phyloP scores from a whole-genome alignment of 2,888 invertebrate genomes.

The Cephus spinipes region DNA sequence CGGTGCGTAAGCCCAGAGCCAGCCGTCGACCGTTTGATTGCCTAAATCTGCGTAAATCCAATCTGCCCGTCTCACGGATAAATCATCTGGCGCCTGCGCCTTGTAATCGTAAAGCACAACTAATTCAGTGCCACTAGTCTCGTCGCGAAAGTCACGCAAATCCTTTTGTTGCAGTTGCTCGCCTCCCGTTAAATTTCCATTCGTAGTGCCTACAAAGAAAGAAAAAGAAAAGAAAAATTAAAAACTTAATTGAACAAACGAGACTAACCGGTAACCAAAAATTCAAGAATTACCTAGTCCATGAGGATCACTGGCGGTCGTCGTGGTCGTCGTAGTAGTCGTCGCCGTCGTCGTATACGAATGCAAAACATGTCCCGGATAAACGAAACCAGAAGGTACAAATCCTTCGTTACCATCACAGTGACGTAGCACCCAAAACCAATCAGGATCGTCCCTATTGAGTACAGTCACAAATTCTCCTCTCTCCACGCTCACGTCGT shows the following conservation, averaged over 20 bases:
- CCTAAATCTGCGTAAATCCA: constrained; percentile 96
- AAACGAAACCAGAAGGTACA: constrained; percentile 94
- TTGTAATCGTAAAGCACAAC: constrained; percentile 97
- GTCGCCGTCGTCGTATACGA: constrained; percentile 60
- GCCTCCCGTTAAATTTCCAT: constrained; percentile 48
- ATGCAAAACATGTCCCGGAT: constrained; percentile 74
- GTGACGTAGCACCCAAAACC: constrained; percentile 93
- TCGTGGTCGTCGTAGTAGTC: constrained; percentile 54
- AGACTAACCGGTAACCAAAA: background rate
- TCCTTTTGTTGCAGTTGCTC: constrained; percentile 58
- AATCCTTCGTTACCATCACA: constrained; percentile 95
- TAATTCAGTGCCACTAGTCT: constrained; percentile 81
- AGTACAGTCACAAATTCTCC: constrained; percentile 97
- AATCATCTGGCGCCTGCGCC: constrained; percentile 93
- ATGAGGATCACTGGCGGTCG: constrained; percentile 54
- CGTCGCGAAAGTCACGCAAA: constrained; percentile 60
- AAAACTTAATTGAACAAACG: background rate
- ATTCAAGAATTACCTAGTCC: constrained; percentile 47
- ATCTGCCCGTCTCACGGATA: constrained; percentile 90
- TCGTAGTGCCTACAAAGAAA: constrained; percentile 47
- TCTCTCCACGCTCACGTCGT: constrained; percentile 92
- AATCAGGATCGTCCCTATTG: constrained; percentile 94
- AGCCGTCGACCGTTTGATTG: constrained; percentile 94
- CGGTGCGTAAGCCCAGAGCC: constrained; percentile 95
- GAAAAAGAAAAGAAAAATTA: background rate